These are phyloP conservation scores for Tricholaema leucomelas DNA, from an alignment of 2,113 vertebrate genomes.

Conservation along the genomic window DNA sequence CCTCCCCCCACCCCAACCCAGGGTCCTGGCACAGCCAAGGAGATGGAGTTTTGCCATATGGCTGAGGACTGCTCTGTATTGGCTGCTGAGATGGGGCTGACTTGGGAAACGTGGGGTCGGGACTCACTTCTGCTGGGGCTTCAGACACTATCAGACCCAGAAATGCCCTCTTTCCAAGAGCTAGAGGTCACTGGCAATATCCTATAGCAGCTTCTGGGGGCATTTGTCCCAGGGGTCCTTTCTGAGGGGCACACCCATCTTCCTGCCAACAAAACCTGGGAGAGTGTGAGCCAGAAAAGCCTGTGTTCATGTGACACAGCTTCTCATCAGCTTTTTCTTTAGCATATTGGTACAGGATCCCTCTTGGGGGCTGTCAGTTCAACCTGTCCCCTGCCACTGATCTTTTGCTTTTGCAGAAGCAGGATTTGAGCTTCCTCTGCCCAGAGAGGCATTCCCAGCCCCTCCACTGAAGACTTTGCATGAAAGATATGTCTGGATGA, in stretches of 20 bases:
- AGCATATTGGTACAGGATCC: not conserved
- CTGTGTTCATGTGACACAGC: not conserved
- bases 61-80: not conserved
- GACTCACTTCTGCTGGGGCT: not conserved
- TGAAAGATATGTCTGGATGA: not conserved
- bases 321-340: not conserved
- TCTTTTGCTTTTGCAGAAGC: not conserved
- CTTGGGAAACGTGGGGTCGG: not conserved
- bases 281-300: not conserved
- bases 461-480: not conserved
- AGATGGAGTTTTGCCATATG: accelerated
- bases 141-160: not conserved
- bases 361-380: not conserved
- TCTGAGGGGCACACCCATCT: not conserved
- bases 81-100: not conserved
- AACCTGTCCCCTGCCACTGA: not conserved
- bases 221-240: not conserved
- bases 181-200: not conserved
- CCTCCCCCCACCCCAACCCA: not conserved
- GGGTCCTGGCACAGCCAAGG: not conserved
- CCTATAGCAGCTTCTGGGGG: not conserved
- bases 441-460: not conserved
- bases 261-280: not conserved
- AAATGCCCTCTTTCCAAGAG: not conserved
- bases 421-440: not conserved